Evolutionary conservation across 2,888 invertebrate species (phyloP), one percentile per base, ranked within the genome.

Genomic region (Sepioteuthis lessoniana): DNA sequence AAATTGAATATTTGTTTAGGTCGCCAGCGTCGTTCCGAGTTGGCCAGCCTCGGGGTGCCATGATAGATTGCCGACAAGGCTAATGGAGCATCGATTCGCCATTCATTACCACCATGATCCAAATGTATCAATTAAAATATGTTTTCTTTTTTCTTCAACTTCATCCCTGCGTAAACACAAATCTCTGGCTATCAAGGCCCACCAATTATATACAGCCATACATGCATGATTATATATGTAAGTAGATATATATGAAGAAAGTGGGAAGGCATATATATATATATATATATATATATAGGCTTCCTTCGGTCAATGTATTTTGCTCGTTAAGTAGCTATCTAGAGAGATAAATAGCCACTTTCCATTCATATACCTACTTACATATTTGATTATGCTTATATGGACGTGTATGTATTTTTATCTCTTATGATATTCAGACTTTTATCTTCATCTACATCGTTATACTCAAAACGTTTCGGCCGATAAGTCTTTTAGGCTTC

Each of bases 101-200:
- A 76, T 76, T 76, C 76, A 76, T 76, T 76, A 76, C 76, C 31
- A 76, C 16, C 76, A 16, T 7, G n/a, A n/a, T 8, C 76, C 76
- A n/a, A 31, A 76, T 76, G 76, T 76, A 76, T 76, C 76, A 76
- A 76, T 76, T 76, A 76, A 76, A 76, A 76, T 76, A 76, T 76
- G 76, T 13, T 76, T 31, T n/a, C 76, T n/a, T 76, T 76, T n/a
- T 31, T n/a, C 10, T 76, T 76, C n/a, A 5, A 76, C n/a, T n/a
- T n/a, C 16, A 31, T n/a, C 76, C n/a, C 16, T 76, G n/a, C n/a
- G 8, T 8, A 76, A n/a, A 76, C 76, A 76, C n/a, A n/a, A 31
- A 76, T 19, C n/a, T n/a, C n/a, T 76, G 8, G 31, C 5, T 76
- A 76, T 76, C 10, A 10, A n/a, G 19, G n/a, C 76, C 13, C n/a